Evolutionary conservation across 2,113 vertebrate genomes (phyloP), one percentile per base, ranked within the genome.

Genomic region (Poeciliopsis turrubarensis): DNA sequence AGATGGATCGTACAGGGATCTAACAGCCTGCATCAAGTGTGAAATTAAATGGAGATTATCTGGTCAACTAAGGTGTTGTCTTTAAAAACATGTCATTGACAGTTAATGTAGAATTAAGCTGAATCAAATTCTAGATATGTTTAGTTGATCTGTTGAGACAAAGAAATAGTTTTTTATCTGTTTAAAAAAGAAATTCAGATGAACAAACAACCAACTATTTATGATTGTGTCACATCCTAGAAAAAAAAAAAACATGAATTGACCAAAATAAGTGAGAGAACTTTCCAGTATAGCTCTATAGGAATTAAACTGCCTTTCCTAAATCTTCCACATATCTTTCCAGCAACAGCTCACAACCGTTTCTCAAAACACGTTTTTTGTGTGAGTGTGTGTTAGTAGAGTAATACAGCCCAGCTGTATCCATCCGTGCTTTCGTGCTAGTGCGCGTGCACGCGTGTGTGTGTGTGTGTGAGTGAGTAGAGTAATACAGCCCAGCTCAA

Each of bases 401-500:
- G 94, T 94, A 96, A 93, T 94, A 93, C 94, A 90, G 93, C 95
- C 89, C 47, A 94, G 95, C 95, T 96, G 30, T 31, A 31, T 31
- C 30, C 4, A 3, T 31, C 30, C 0, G 29, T 29, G 29, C 29
- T 29, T 25, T 3, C 0, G 29, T 29, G 29, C 29, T 29, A 10
- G 51, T 54, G 22, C 25, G 44, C 17, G 44, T 47, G 44, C 14
- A 8, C 5, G 0, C 5, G 44, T 7, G 44, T 6, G 44, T 6
- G 17, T 51, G 51, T 25, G 51, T 25, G 51, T 25, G 51, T 8
- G 51, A 22, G 51, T 19, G 51, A 22, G 94, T 93, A 92, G 94
- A 95, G 94, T 94, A 96, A 93, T 94, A 93, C 94, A 90, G 93
- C 95, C 89, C 47, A 94, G 95, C 95, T 96, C 95, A 95, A 94